Conservation (phyloP, 2,888 invertebrate species). For the Agrotis clavis region DNA sequence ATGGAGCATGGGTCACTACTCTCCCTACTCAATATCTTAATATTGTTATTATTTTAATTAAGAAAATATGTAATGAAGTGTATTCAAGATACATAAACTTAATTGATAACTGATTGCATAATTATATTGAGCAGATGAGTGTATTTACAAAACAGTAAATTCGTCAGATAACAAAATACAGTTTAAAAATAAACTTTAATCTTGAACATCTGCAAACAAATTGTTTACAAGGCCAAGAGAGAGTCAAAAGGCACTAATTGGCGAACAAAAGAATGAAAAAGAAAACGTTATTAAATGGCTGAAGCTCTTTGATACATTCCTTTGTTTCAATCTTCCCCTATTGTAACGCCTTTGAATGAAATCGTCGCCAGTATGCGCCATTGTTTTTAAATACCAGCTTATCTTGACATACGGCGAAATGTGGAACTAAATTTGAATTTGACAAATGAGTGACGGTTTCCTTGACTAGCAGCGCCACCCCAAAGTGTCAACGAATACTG, state of each 20-base stretch:
- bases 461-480: conserved; percentile 30
- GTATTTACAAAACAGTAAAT: background rate
- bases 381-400: conserved; percentile 28
- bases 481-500: background rate
- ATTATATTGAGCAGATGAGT: no score
- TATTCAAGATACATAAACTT: background rate
- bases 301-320: conserved; percentile 28
- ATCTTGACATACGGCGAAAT: conserved; percentile 26
- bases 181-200: conserved; percentile 31
- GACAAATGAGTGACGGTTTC: conserved; percentile 3
- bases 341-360: conserved; percentile 40
- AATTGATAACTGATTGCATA: background rate
- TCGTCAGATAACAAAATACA: background rate
- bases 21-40: background rate
- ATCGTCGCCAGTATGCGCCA: conserved; percentile 5
- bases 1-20: background rate
- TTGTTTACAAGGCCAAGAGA: background rate
- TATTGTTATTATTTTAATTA: background rate
- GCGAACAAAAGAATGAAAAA: conserved; percentile 29
- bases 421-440: conserved; percentile 22
- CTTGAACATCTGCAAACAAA: conserved; percentile 4
- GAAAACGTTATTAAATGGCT: conserved; percentile 28
- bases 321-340: conserved; percentile 29
- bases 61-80: background rate
- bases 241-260: conserved; percentile 18